phyloP scores from a whole-genome alignment of 2,888 invertebrate species.

The Doris montereyensis region DNA sequence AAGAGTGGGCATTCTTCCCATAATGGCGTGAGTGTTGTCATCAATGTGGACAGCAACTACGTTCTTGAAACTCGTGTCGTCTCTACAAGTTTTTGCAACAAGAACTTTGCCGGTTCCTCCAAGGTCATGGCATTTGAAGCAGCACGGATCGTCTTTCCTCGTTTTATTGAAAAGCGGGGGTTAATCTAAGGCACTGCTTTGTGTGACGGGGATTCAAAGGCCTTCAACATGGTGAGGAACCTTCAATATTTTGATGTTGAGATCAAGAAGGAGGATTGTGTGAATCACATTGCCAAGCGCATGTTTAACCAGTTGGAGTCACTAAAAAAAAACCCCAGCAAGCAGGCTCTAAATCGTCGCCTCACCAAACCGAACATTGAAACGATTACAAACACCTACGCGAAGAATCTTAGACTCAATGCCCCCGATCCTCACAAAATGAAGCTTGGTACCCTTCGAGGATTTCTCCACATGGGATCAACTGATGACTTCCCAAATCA shows the following conservation, averaged over 20 bases:
- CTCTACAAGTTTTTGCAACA: slow-evolving; percentile 9
- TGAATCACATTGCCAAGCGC: slow-evolving; percentile 22
- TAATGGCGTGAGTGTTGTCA: slow-evolving; percentile 9
- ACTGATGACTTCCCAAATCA: slow-evolving; percentile 12
- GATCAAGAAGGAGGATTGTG: background rate
- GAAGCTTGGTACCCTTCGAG: slow-evolving; percentile 15
- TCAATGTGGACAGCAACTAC: slow-evolving; percentile 14
- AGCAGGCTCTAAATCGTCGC: background rate
- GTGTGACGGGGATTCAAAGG: slow-evolving; percentile 22
- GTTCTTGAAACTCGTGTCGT: slow-evolving; percentile 1
- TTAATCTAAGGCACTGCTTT: slow-evolving; percentile 4
- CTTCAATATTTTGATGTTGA: background rate
- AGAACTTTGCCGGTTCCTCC: background rate
- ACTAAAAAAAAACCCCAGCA: background rate
- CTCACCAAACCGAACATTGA: background rate
- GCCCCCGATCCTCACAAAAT: slow-evolving; percentile 24
- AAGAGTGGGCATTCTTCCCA: slow-evolving; percentile 22
- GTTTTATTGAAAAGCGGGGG: background rate
- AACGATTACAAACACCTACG: slow-evolving; percentile 13
- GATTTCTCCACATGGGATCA: slow-evolving; percentile 12
- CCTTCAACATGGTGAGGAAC: background rate
- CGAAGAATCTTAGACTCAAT: background rate
- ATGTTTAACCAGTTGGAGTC: background rate
- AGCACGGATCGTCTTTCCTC: background rate
- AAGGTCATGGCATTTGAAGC: slow-evolving; percentile 8